Evolutionary conservation across 1,140 invertebrate genomes (phyloP).

Genomic region (Diabrotica virgifera): DNA sequence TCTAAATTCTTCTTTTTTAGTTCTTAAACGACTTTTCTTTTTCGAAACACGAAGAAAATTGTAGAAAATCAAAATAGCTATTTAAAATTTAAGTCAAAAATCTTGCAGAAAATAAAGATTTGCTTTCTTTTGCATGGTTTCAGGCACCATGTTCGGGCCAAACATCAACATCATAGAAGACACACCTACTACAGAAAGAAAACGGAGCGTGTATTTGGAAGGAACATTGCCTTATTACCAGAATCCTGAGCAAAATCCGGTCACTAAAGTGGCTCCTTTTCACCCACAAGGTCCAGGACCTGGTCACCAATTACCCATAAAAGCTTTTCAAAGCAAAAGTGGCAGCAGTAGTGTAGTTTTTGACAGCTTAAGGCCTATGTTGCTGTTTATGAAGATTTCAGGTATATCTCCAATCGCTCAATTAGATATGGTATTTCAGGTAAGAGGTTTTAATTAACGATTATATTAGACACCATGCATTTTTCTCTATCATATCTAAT

Average conservation of each 20-base stretch:
- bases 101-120: no score
- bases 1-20: no score
- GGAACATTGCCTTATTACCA: slow-evolving; percentile 15
- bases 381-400: slow-evolving; percentile 54
- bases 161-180: slow-evolving; percentile 6
- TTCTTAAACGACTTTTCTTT: no score
- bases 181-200: neutral
- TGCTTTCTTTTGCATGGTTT: no score
- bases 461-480: neutral
- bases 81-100: no score
- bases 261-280: slow-evolving; percentile 13
- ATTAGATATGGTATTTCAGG: slow-evolving; percentile 49
- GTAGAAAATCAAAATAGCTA: no score
- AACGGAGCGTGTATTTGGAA: slow-evolving; percentile 16
- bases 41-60: no score
- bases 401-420: slow-evolving; percentile 58
- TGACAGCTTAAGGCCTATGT: slow-evolving; percentile 58
- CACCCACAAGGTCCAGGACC: slow-evolving; percentile 4
- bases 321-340: neutral
- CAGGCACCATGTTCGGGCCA: neutral
- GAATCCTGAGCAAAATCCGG: neutral
- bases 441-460: neutral
- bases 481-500: neutral
- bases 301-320: neutral
- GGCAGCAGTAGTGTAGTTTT: slow-evolving; percentile 50